A percentile compares a stretch with the other conserved stretches of the same genome.
Conservation (phyloP, 92 coral and sea anemone genomes). For the Siderastrea radians region DNA sequence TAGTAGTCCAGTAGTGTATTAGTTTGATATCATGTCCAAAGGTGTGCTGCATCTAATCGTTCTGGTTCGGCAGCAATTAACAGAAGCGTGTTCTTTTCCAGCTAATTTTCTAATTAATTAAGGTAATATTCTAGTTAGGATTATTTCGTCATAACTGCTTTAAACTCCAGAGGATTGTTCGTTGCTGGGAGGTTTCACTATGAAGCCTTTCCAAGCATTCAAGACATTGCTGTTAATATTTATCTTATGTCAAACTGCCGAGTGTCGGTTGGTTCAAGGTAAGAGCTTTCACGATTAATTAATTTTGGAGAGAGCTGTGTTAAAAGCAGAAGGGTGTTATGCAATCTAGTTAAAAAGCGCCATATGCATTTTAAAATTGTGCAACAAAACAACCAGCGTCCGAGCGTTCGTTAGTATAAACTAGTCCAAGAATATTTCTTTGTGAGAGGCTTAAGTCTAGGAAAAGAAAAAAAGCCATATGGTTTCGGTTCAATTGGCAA, state of each 20-base stretch:
- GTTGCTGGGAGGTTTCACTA: conserved; percentile 20
- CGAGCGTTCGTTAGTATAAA: too few relatives aligned
- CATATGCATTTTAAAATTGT: too few relatives aligned
- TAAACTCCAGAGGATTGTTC: not conserved
- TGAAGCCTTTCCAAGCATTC: conserved; percentile 21
- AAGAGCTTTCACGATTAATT: not conserved
- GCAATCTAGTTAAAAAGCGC: too few relatives aligned
- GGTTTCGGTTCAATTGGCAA: too few relatives aligned
- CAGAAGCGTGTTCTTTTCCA: not conserved
- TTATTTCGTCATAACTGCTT: conserved; percentile 35
- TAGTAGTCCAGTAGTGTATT: too few relatives aligned
- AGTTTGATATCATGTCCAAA: too few relatives aligned
- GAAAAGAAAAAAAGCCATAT: too few relatives aligned
- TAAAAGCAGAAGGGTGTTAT: not conserved
- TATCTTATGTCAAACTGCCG: not conserved
- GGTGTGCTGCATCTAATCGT: too few relatives aligned
- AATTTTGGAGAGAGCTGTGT: not conserved
- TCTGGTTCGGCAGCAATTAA: too few relatives aligned
- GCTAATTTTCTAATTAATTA: not conserved
- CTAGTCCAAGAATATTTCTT: too few relatives aligned
- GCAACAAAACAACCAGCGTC: too few relatives aligned
- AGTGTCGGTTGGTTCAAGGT: conserved; percentile 20
- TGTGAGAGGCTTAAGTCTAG: too few relatives aligned
- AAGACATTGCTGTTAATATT: not conserved
- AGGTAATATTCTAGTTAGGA: not conserved